phyloP scores from a whole-genome alignment of 92 coral and sea anemone genomes.

The Actinernus sp. region DNA sequence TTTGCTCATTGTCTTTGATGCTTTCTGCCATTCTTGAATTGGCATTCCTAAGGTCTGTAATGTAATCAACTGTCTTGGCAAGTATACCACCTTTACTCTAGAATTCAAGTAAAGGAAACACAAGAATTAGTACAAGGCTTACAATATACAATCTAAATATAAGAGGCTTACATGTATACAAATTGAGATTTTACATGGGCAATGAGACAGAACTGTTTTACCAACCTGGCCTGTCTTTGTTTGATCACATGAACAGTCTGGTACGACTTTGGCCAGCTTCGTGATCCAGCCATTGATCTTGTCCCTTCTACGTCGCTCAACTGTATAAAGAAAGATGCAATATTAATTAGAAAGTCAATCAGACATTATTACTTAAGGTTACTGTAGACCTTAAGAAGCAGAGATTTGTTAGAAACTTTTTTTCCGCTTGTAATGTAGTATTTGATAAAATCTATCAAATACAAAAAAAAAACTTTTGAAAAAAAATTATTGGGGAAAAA shows the following conservation, averaged over 20 bases:
- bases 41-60: conserved; percentile 81
- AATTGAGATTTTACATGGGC: too few species aligned
- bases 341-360: not conserved
- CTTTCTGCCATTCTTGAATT: conserved; percentile 92
- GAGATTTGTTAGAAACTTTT: too few species aligned
- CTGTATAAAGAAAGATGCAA: conserved; percentile 16
- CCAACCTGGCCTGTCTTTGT: conserved; percentile 96
- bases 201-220: not conserved
- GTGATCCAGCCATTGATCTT: conserved; percentile 89
- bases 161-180: too few species aligned
- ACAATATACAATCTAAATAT: too few species aligned
- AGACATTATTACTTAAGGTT: not conserved
- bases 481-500: too few species aligned
- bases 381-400: too few species aligned
- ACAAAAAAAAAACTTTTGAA: too few species aligned
- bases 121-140: not conserved
- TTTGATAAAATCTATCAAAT: too few species aligned
- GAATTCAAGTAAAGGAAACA: not conserved
- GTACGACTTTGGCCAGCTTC: conserved; percentile 92
- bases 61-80: conserved; percentile 96
- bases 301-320: conserved; percentile 96
- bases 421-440: too few species aligned
- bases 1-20: conserved; percentile 91
- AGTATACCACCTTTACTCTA: conserved; percentile 99
- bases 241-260: conserved; percentile 94